Evolutionary conservation across 2,113 vertebrate genomes (phyloP), one percentile per base, ranked within the genome.

Genomic region (Camelus bactrianus): DNA sequence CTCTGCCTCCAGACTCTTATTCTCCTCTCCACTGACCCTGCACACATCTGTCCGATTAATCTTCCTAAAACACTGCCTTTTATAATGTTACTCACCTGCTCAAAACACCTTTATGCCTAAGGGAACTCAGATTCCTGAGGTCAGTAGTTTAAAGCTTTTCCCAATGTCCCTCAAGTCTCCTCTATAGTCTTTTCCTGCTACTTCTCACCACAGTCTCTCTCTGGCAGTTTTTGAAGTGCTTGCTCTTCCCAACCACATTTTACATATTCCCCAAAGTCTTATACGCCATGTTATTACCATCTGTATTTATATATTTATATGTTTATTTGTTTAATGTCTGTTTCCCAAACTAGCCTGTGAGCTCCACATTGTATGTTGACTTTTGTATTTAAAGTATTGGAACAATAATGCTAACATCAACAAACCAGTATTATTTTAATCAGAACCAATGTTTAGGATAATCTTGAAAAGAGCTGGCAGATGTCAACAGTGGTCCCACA

Each of bases 381-480:
- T 64, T 93, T 95, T 93, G 73, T 81, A 89, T 92, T 92, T 73
- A 90, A 85, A 92, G 80, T 50, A 87, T 67, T 89, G 92, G 75
- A 75, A 77, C 26, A 94, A 79, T 87, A 86, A 92, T 6, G 2
- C 19, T 84, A 89, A 77, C 24, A 73, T 77, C 50, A 92, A 89
- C 67, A 69, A 92, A 76, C 22, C 6, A 28, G 42, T 70, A 70
- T 94, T 93, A 65, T 67, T 92, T 91, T 64, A 35, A 70, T 72
- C 54, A 65, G 67, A 84, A 79, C 83, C 73, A 79, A 4, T 52
- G 50, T 90, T 80, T 93, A 50, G 67, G 50, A 32, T 88, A 64
- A 86, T 87, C 75, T 84, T 91, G 76, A 82, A 96, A 79, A 91
- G 72, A 86, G 67, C 62, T 87, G 84, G 65, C 54, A 54, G 54